A percentile compares a stretch with the other conserved stretches of the same genome.
Conservation (phyloP, 2,888 invertebrate species). For the Anaspis maculata region DNA sequence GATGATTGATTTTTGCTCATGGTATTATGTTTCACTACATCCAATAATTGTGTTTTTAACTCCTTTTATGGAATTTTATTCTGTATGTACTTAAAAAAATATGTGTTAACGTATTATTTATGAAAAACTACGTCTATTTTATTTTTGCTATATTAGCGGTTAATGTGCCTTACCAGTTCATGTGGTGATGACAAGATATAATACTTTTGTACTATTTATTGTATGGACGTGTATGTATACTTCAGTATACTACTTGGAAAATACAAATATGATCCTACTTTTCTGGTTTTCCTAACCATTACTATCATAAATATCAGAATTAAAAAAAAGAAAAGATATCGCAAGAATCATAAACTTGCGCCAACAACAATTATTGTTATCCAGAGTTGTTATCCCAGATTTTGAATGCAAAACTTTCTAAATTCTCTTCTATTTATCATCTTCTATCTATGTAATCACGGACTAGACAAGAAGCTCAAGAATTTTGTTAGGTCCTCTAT, state of each 20-base stretch:
- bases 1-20: conserved; percentile 9
- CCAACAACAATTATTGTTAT: too few relatives aligned
- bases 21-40: conserved; percentile 1
- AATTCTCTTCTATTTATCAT: too few relatives aligned
- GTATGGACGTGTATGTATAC: conserved; percentile 11
- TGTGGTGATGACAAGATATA: conserved; percentile 26
- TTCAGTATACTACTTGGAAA: conserved; percentile 10
- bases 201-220: conserved; percentile 28
- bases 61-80: conserved; percentile 1
- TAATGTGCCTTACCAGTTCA: conserved; percentile 29
- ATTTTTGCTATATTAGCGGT: conserved; percentile 26
- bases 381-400: too few relatives aligned
- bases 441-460: too few relatives aligned
- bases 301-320: too few relatives aligned
- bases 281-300: too few relatives aligned
- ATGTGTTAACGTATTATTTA: too few relatives aligned
- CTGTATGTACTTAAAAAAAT: conserved; percentile 20
- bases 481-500: too few relatives aligned
- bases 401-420: too few relatives aligned
- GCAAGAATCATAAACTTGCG: too few relatives aligned
- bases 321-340: too few relatives aligned
- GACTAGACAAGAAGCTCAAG: too few relatives aligned
- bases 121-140: conserved; percentile 14
- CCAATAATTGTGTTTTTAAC: not conserved
- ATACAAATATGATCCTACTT: not conserved